These are phyloP conservation scores for Campoplex nolae DNA, from an alignment of 2,888 invertebrate species.

Conservation along the genomic window DNA sequence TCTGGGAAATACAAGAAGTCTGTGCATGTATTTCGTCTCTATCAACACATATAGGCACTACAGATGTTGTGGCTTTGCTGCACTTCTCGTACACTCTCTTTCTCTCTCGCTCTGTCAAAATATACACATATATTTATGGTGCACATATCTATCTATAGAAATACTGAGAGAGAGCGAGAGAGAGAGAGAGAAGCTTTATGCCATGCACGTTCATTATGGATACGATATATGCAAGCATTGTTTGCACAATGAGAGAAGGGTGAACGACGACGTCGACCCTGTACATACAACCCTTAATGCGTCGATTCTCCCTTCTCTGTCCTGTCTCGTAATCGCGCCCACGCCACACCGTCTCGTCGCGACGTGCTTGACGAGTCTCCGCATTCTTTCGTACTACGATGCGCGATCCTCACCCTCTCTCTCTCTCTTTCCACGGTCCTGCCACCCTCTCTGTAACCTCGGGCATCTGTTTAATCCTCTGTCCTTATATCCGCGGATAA, in stretches of 20 bases:
- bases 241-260: slow-evolving; percentile 83
- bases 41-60: neutral
- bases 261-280: slow-evolving; percentile 77
- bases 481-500: slow-evolving; percentile 67
- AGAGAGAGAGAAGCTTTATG: slow-evolving; percentile 67
- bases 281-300: slow-evolving; percentile 76
- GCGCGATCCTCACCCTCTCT: slow-evolving; percentile 33
- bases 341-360: slow-evolving; percentile 66
- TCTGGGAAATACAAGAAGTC: slow-evolving; percentile 74
- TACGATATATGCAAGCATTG: slow-evolving; percentile 83
- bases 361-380: slow-evolving; percentile 70
- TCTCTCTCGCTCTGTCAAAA: slow-evolving; percentile 33
- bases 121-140: slow-evolving; percentile 3
- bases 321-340: slow-evolving; percentile 61
- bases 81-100: slow-evolving; percentile 4
- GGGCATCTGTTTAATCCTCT: slow-evolving; percentile 67
- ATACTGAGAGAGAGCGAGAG: neutral
- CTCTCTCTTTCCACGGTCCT: too few species aligned
- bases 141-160: neutral
- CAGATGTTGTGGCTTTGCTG: slow-evolving; percentile 46
- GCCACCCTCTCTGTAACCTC: slow-evolving; percentile 47
- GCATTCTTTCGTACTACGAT: slow-evolving; percentile 65
- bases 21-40: slow-evolving; percentile 64
- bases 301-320: slow-evolving; percentile 66
- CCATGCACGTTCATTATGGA: slow-evolving; percentile 82